Evolutionary conservation across 2,888 invertebrate genomes (phyloP).

Genomic region (Drosophila stalkeri): DNA sequence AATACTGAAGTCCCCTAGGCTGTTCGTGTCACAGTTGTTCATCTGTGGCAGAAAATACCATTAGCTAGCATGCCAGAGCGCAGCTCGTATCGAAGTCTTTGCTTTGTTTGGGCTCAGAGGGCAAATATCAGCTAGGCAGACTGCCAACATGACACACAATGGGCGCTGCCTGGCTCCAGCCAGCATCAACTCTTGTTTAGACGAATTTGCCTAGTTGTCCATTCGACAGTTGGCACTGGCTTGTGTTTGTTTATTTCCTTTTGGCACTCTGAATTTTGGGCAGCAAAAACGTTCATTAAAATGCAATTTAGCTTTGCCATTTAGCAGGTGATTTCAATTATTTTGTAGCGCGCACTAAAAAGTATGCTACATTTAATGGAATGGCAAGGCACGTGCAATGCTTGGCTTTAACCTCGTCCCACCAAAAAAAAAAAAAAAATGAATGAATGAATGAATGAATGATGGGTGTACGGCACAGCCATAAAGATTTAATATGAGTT

Average conservation of each 20-base stretch:
- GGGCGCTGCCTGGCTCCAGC: not conserved
- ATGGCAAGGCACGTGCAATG: conserved; percentile 16
- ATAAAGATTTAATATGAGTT: conserved; percentile 48
- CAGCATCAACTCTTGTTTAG: conserved; percentile 40
- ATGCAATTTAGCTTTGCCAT: conserved; percentile 54
- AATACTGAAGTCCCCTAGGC: not conserved
- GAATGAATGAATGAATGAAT: conserved; percentile 18
- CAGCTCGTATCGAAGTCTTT: conserved; percentile 14
- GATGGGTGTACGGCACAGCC: conserved; percentile 40
- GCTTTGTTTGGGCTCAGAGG: conserved; percentile 18
- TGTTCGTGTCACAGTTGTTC: conserved; percentile 1
- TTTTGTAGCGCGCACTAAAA: conserved; percentile 25
- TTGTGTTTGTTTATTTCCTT: conserved; percentile 47
- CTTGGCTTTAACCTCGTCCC: no score
- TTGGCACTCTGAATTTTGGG: conserved; percentile 6
- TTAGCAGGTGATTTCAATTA: conserved; percentile 45
- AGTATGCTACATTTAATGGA: conserved; percentile 37
- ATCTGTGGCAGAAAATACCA: conserved; percentile 33
- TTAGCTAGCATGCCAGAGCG: conserved; percentile 10
- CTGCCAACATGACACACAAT: not conserved
- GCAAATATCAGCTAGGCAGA: conserved; percentile 32
- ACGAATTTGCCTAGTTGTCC: conserved; percentile 28
- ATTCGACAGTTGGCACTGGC: conserved; percentile 12
- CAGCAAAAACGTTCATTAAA: conserved; percentile 53
- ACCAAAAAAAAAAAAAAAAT: not conserved